Evolutionary conservation across 2,113 vertebrate species (phyloP), one percentile per base, ranked within the genome.

Genomic region (Crotalus horridus): DNA sequence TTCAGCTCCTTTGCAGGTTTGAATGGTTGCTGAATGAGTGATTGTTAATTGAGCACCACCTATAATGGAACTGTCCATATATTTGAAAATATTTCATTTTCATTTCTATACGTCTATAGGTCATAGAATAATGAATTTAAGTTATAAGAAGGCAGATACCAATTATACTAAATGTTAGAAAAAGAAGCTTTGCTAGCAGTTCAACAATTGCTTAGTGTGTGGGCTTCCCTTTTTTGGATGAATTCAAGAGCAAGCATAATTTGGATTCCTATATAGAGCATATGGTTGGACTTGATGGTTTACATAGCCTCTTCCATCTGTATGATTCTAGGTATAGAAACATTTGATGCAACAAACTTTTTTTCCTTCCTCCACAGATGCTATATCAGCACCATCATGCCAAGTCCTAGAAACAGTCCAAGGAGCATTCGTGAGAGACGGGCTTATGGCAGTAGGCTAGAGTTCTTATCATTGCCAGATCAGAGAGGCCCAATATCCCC

Each of bases 381-480:
- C 46, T 61, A 61, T 39, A 85, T 56, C n/a, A 26, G 17, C 6
- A 69, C 87, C 59, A 94, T 91, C 55, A 98, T 98, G 97, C 96
- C 97, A 91, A 98, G 97, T 69, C 97, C 97, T 48, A 94, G 97
- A 7, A 96, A 96, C 94, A 98, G 97, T 81, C 97, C 97, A 53
- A 94, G 97, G 12, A 96, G 96, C 93, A 97, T 92, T 94, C 86
- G 90, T 1, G 97, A 98, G 43, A 96, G 96, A 5, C 96, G 97
- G 87, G 61, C 17, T 96, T 97, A 69, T 85, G 88, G 97, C 55
- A 95, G 97, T 92, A 98, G 98, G 88, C 98, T 97, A 91, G 99
- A 99, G 94, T 99, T 99, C 97, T 97, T 98, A 97, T 98, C 98
- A 0, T 94, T 98, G 85, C 90, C 97, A 33, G 95, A 92, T 95